phyloP scores from a whole-genome alignment of 2,888 invertebrate genomes.

The Eumacrocentrus americanus region DNA sequence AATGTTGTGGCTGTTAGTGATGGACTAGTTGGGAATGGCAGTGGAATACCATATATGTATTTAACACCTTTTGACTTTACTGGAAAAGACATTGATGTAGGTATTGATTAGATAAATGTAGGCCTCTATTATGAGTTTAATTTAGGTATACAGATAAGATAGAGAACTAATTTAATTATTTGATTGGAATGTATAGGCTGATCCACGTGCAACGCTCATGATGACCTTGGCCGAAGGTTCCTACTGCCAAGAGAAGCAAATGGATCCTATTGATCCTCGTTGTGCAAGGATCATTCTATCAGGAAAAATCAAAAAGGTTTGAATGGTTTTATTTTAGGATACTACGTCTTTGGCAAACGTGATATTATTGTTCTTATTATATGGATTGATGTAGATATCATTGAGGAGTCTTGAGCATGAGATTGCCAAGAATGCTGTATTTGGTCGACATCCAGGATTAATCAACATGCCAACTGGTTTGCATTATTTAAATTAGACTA shows the following conservation, averaged over 20 bases:
- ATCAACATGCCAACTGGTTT: constrained; percentile 70
- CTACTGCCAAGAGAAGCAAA: constrained; percentile 69
- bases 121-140: background rate
- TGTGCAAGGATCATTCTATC: constrained; percentile 76
- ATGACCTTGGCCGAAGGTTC: constrained; percentile 72
- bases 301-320: constrained; percentile 71
- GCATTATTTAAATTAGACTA: constrained; percentile 19
- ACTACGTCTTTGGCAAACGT: background rate
- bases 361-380: background rate
- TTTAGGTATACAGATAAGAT: background rate
- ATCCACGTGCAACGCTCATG: constrained; percentile 71
- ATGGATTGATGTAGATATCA: constrained; percentile 61
- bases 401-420: constrained; percentile 65
- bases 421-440: constrained; percentile 67
- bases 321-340: constrained; percentile 22
- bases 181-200: constrained; percentile 61
- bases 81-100: constrained; percentile 71
- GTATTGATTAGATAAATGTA: constrained; percentile 40
- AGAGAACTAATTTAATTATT: background rate
- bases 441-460: constrained; percentile 75
- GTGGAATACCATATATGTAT: constrained; percentile 77
- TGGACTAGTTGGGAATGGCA: constrained; percentile 71
- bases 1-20: constrained; percentile 76
- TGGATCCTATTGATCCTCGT: constrained; percentile 78
- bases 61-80: constrained; percentile 75